phyloP scores from a whole-genome alignment of 1,140 invertebrate genomes.

The Aphaenogaster rudis region DNA sequence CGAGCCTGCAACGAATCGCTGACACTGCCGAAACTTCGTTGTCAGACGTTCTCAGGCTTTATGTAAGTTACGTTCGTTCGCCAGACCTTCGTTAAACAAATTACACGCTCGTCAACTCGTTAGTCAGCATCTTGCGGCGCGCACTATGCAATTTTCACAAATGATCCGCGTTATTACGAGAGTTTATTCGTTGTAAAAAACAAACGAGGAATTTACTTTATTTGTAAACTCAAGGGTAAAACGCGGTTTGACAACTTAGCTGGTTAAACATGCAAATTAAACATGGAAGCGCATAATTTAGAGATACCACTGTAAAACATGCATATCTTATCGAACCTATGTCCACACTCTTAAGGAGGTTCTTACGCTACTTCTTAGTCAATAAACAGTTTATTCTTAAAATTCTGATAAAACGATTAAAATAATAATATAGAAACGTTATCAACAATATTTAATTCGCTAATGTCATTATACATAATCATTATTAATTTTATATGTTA shows the following conservation, averaged over 20 bases:
- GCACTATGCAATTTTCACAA: conserved; percentile 9
- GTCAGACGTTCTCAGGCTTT: background rate
- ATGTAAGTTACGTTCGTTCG: conserved; percentile 5
- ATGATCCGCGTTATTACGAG: background rate
- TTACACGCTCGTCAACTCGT: conserved; percentile 12
- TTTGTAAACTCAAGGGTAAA: background rate
- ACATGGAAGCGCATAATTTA: background rate
- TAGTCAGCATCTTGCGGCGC: background rate
- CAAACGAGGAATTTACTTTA: background rate
- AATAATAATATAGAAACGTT: too few species aligned
- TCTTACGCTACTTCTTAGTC: too few species aligned
- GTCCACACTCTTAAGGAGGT: too few species aligned
- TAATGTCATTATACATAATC: too few species aligned
- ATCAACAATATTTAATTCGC: too few species aligned
- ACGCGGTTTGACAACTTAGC: background rate
- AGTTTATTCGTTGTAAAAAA: background rate
- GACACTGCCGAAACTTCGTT: conserved; percentile 24
- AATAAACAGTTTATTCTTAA: too few species aligned
- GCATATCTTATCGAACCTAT: background rate
- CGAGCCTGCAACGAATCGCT: conserved; percentile 41
- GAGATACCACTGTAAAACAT: background rate
- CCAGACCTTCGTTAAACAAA: background rate
- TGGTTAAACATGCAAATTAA: background rate
- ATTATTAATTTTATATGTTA: too few species aligned
- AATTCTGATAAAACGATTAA: too few species aligned